phyloP scores from a whole-genome alignment of 2,797 vertebrate genomes.

The Cryptoblepharus egeriae region DNA sequence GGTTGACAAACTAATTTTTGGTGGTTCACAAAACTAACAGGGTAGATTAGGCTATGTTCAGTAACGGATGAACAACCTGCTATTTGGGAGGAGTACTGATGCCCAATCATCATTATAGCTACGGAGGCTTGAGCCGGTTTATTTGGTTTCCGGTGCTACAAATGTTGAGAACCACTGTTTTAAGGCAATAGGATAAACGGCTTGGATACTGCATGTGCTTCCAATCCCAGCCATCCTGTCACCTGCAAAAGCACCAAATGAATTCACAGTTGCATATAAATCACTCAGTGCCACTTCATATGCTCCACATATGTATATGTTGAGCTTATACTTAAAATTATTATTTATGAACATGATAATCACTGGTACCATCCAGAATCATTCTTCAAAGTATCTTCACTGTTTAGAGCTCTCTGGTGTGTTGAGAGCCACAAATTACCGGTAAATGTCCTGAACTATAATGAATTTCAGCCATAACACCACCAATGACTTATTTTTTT shows the following conservation, averaged over 20 bases:
- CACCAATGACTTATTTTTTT: background rate
- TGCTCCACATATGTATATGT: background rate
- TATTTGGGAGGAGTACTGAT: no score
- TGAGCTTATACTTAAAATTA: background rate
- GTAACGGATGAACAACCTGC: no score
- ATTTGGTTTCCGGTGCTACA: background rate
- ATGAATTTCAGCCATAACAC: background rate
- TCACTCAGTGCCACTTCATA: background rate
- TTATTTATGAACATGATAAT: background rate
- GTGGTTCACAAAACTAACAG: no score
- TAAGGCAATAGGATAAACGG: fast-evolving
- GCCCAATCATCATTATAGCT: no score
- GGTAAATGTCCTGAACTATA: background rate
- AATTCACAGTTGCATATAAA: background rate
- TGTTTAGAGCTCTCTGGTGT: background rate
- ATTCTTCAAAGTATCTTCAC: background rate
- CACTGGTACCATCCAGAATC: background rate
- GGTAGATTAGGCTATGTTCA: no score
- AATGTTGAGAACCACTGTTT: background rate
- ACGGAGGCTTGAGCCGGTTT: no score
- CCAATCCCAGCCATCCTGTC: background rate
- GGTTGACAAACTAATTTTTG: no score
- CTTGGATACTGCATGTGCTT: background rate
- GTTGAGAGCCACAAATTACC: background rate
- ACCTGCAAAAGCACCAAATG: background rate